These are phyloP conservation scores for Clupea harengus DNA, from an alignment of 2,113 vertebrate species.

Conservation along the genomic window DNA sequence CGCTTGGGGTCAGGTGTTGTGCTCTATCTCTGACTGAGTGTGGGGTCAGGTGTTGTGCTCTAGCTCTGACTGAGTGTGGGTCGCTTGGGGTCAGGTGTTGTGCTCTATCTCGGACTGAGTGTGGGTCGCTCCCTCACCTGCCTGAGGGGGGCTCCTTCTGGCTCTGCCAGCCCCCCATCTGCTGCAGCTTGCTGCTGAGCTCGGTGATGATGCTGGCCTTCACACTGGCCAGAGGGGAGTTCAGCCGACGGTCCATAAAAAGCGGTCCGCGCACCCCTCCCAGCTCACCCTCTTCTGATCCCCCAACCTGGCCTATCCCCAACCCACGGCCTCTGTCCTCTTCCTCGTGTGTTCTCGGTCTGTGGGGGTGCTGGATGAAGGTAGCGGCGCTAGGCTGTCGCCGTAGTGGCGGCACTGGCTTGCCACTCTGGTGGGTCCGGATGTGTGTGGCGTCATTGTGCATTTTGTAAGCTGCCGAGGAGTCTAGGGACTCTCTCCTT, in stretches of 20 bases:
- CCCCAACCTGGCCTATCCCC: not conserved
- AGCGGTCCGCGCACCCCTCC: conserved; percentile 31
- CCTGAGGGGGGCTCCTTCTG: conserved; percentile 68
- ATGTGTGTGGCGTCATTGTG: conserved; percentile 62
- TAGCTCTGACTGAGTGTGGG: too few species aligned
- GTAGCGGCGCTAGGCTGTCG: conserved; percentile 69
- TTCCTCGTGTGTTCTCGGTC: conserved; percentile 52
- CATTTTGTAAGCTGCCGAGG: conserved; percentile 73
- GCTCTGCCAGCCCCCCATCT: conserved; percentile 77
- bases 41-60: too few species aligned
- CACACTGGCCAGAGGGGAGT: conserved; percentile 78
- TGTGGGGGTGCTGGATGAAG: conserved; percentile 59
- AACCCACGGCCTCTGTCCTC: conserved; percentile 48
- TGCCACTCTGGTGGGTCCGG: conserved; percentile 27
- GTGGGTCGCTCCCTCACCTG: conserved; percentile 53
- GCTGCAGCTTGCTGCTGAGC: conserved; percentile 89
- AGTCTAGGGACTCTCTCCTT: conserved; percentile 75
- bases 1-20: too few species aligned
- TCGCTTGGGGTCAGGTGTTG: not conserved
- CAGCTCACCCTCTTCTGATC: conserved; percentile 19
- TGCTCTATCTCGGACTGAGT: not conserved
- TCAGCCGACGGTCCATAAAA: conserved; percentile 65
- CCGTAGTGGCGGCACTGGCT: conserved; percentile 57
- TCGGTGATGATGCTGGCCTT: conserved; percentile 93
- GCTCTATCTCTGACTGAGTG: too few species aligned